Evolutionary conservation across 2,888 invertebrate species (phyloP).

Genomic region (Drosophila multiciliata): DNA sequence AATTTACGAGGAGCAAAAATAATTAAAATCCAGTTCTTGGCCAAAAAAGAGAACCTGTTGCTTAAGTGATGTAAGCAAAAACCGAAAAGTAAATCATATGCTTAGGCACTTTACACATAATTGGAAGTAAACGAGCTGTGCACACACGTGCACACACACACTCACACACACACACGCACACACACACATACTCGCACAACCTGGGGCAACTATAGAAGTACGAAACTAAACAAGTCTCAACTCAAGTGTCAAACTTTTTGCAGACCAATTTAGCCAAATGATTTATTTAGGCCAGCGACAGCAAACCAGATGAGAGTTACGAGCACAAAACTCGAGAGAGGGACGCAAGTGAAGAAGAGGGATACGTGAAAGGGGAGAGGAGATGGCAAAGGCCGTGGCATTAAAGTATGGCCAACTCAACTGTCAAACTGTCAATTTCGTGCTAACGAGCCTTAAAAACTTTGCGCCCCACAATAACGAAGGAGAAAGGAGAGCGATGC

Average conservation of each 20-base stretch:
- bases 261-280: constrained; percentile 81
- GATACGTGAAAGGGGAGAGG: background rate
- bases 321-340: constrained; percentile 2
- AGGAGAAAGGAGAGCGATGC: background rate
- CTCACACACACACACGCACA: constrained; percentile 19
- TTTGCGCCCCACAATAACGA: constrained; percentile 60
- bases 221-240: constrained; percentile 69
- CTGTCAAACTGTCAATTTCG: constrained; percentile 82
- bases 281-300: constrained; percentile 76
- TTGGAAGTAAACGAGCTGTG: constrained; percentile 53
- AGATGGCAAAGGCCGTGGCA: constrained; percentile 65
- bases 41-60: constrained; percentile 60
- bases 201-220: constrained; percentile 52
- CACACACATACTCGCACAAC: constrained; percentile 30
- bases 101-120: constrained; percentile 79
- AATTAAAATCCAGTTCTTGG: constrained; percentile 13
- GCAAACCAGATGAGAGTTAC: constrained; percentile 19
- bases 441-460: constrained; percentile 81
- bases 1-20: background rate
- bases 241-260: constrained; percentile 80
- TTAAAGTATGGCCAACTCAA: constrained; percentile 80
- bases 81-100: constrained; percentile 75
- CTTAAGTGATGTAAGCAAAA: constrained; percentile 41
- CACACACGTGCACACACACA: constrained; percentile 17
- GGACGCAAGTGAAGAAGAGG: background rate